Evolutionary conservation across 2,113 vertebrate genomes (phyloP), one percentile per base, ranked within the genome.

Genomic region (Pedionomus torquatus): DNA sequence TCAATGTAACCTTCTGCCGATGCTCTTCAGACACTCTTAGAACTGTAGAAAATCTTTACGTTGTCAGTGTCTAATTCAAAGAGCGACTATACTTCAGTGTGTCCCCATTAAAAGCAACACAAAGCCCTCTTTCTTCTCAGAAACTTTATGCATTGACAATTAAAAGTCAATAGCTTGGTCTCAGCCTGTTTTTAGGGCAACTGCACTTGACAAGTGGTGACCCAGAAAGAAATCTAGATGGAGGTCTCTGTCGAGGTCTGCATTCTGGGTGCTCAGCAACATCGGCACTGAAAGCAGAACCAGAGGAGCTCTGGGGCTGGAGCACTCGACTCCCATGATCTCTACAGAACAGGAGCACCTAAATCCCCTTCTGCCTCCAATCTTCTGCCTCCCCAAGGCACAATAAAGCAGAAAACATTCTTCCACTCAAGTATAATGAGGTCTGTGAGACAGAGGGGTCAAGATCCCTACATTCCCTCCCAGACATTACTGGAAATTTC

Each of bases 111-210:
- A 94, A 93, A 93, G 68, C 26, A 43, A n/a, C 88, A 96, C 93
- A 97, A 94, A 96, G 86, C 68, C 85, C 43, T 89, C 95, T 78
- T 96, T 95, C 94, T 94, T 94, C 92, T 49, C 52, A n/a, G 57
- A 83, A 95, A 95, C 86, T 87, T 95, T 68, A 95, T 65, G 90
- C 60, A 25, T 41, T 89, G 86, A 92, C 95, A 89, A 92, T 90
- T 93, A 94, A 84, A 95, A 96, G 94, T 90, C 90, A 96, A 92
- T 90, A 93, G 90, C 71, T 79, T 65, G 69, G 65, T 93, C 69
- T 93, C 88, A 49, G 90, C 48, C 83, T 90, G 69, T 68, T 90
- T 92, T 95, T 81, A 92, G 86, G 95, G 83, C 90, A 96, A 87
- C 83, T 64, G 76, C 90, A 89, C 83, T 90, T 89, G 35, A 83